These are phyloP conservation scores for Iguana delicatissima DNA, from an alignment of 2,797 vertebrate genomes.

Conservation along the genomic window DNA sequence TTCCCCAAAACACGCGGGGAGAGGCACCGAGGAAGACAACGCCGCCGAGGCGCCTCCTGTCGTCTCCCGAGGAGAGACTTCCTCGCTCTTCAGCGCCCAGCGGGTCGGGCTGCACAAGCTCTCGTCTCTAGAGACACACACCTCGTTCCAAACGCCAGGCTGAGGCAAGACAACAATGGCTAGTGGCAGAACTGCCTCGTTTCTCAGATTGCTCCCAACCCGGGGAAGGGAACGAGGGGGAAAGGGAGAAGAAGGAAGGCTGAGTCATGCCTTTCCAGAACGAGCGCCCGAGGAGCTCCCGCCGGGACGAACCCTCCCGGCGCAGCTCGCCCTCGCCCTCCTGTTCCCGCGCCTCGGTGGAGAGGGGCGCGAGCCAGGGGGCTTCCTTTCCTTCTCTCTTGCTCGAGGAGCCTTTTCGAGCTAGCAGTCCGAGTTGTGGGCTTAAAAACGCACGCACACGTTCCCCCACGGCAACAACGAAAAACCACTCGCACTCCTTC, in stretches of 20 bases:
- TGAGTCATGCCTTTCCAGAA: background rate
- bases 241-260: too few relatives aligned
- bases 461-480: background rate
- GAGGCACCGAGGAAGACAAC: too few relatives aligned
- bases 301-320: background rate
- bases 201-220: background rate
- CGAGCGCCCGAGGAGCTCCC: background rate
- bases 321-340: background rate
- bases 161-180: background rate
- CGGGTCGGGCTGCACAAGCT: too few relatives aligned
- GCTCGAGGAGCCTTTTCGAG: background rate
- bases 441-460: background rate
- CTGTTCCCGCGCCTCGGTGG: too few relatives aligned
- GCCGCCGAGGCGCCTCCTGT: background rate
- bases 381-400: background rate
- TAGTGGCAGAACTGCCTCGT: too few relatives aligned
- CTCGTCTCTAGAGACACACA: background rate
- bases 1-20: too few relatives aligned
- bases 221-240: too few relatives aligned
- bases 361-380: background rate
- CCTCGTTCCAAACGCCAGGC: background rate
- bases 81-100: background rate
- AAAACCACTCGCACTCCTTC: background rate
- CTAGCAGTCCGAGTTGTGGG: background rate
- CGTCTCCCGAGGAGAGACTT: background rate